These are phyloP conservation scores for Aricia agestis DNA, from an alignment of 1,140 invertebrate species.

Conservation along the genomic window DNA sequence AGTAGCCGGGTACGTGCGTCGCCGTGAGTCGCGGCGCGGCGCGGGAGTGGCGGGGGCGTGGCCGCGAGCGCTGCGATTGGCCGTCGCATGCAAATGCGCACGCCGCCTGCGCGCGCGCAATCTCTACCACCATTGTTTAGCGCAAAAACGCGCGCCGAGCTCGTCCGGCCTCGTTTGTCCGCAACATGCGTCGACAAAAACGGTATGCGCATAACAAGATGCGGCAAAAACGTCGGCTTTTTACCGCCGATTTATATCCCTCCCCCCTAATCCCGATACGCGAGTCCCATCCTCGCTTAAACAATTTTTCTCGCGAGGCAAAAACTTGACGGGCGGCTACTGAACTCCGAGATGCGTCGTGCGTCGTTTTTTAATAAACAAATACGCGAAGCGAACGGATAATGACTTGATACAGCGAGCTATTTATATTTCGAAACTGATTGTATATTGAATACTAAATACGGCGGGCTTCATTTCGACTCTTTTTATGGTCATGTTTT, in stretches of 20 bases:
- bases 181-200: conserved; percentile 53
- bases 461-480: background rate
- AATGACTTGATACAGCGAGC: conserved; percentile 17
- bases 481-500: conserved; percentile 14
- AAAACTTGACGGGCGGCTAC: conserved; percentile 29
- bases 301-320: conserved; percentile 28
- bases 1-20: background rate
- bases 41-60: conserved; percentile 39
- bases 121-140: conserved; percentile 37
- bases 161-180: conserved; percentile 52
- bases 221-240: conserved; percentile 61
- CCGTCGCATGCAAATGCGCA: conserved; percentile 59
- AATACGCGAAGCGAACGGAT: conserved; percentile 17
- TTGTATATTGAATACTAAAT: conserved; percentile 17
- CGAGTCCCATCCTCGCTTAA: conserved; percentile 22
- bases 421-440: conserved; percentile 15
- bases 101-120: conserved; percentile 53
- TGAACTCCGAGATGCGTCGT: conserved; percentile 21
- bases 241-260: conserved; percentile 57
- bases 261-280: conserved; percentile 27
- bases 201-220: conserved; percentile 64
- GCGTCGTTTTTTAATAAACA: conserved; percentile 22
- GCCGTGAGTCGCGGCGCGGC: background rate
- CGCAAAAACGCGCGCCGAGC: conserved; percentile 28
- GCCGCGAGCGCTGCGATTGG: conserved; percentile 49